Evolutionary conservation across 2,797 vertebrate genomes (phyloP), one percentile per base, ranked within the genome.

Genomic region (Ctenosaura bakeri): DNA sequence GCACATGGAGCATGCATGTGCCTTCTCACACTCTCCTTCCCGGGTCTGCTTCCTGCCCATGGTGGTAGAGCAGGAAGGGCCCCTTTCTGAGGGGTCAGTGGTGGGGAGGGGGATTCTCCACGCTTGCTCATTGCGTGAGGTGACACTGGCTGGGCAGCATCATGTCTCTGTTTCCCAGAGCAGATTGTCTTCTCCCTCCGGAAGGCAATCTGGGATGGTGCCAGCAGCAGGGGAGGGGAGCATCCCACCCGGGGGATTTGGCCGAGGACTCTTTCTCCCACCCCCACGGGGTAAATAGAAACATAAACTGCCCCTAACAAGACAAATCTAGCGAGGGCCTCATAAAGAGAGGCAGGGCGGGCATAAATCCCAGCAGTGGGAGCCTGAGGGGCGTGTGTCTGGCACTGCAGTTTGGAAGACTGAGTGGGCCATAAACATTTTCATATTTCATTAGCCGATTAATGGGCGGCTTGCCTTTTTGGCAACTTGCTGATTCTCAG

Each of bases 371-470:
- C 96, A 92, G 89, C 94, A 89, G 95, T 95, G 95, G 90, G 96
- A 96, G 96, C 96, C 95, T 0, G 14, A 13, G 13, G 78, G 8
- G n/a, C 59, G 95, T 93, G 87, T 94, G 94, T 97, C 97, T 97
- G 97, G 97, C 97, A 96, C 95, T 95, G 97, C 96, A 96, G 95
- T 97, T 97, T 96, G 95, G 97, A 97, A 96, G 97, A 97, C 96
- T 95, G 96, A 98, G 97, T 96, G 97, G 96, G 96, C 95, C 95
- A 97, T 97, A 97, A 97, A 98, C 96, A 97, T 97, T 98, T 98
- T 97, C 96, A 97, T 98, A 98, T 98, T 98, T 98, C 97, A 98
- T 98, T 98, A 98, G 97, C 96, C 95, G 95, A 98, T 98, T 97
- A 98, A 98, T 97, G 96, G 97, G 91, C 71, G 74, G 94, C 94